Conservation (phyloP, 2,888 invertebrate genomes). For the Quadroppia sp. region DNA sequence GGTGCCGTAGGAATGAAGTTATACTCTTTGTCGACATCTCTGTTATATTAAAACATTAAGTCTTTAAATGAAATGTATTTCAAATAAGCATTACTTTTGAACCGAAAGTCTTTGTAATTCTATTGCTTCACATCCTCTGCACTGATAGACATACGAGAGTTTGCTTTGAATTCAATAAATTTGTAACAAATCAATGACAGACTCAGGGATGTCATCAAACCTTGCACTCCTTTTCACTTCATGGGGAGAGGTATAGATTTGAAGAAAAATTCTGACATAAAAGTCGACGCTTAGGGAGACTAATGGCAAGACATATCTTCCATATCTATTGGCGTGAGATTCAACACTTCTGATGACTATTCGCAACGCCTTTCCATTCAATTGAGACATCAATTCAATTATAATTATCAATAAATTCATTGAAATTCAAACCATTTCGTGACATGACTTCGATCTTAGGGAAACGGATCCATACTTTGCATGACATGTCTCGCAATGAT, state of each 20-base stretch:
- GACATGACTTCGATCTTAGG: conserved; percentile 76
- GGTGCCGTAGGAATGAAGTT: conserved; percentile 68
- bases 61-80: neutral
- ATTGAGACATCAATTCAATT: conserved; percentile 2
- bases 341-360: conserved; percentile 87
- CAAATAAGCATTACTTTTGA: conserved; percentile 41
- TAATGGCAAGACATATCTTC: conserved; percentile 83
- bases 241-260: conserved; percentile 70
- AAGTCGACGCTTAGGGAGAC: conserved; percentile 91
- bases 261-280: conserved; percentile 89
- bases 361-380: conserved; percentile 67
- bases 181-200: neutral
- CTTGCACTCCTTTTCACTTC: conserved; percentile 65
- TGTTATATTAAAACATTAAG: neutral
- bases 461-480: conserved; percentile 90
- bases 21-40: conserved; percentile 46
- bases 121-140: conserved; percentile 41
- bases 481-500: conserved; percentile 86
- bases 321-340: conserved; percentile 84
- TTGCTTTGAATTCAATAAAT: conserved; percentile 37
- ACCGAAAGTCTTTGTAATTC: conserved; percentile 32
- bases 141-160: conserved; percentile 40
- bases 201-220: neutral
- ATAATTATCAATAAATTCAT: neutral
- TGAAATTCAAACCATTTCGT: conserved; percentile 74